Conservation (phyloP, 92 coral and sea anemone species). For the Phenganax subtilis region DNA sequence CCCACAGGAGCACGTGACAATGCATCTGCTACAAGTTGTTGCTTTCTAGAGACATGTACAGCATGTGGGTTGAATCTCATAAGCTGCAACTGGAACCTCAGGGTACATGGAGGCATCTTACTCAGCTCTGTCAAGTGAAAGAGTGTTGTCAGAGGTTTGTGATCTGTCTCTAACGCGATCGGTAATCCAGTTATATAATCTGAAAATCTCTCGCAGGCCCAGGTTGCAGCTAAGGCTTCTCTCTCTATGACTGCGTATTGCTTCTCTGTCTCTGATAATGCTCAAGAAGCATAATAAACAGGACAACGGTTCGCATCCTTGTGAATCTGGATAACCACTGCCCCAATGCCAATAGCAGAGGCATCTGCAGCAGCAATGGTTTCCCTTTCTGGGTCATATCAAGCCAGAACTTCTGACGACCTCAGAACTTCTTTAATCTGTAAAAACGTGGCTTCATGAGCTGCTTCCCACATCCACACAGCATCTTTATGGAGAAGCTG, state of each 20-base stretch:
- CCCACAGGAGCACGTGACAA: background rate
- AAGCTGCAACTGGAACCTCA: conserved; percentile 48
- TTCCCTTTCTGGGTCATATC: conserved; percentile 35
- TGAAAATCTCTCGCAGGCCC: conserved; percentile 44
- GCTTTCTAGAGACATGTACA: conserved; percentile 45
- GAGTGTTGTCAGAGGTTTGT: conserved; percentile 40
- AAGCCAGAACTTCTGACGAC: conserved; percentile 50
- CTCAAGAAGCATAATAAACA: conserved; percentile 39
- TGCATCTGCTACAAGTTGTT: conserved; percentile 24
- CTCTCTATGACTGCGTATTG: conserved; percentile 18
- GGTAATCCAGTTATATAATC: conserved; percentile 32
- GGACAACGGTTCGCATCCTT: conserved; percentile 42
- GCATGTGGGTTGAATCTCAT: conserved; percentile 54
- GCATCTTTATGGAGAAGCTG: conserved; percentile 52
- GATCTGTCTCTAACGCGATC: conserved; percentile 48
- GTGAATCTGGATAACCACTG: conserved; percentile 44
- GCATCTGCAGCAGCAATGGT: conserved; percentile 48
- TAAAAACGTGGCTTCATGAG: conserved; percentile 48
- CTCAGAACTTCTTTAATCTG: conserved; percentile 45
- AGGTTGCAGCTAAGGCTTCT: conserved; percentile 52
- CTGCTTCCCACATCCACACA: conserved; percentile 47
- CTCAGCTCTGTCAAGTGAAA: conserved; percentile 42
- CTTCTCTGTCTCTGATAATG: conserved; percentile 50
- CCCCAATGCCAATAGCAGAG: conserved; percentile 38
- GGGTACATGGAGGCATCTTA: conserved; percentile 47